Conservation (phyloP, 2,797 vertebrate species). For the Coregonus sp. region DNA sequence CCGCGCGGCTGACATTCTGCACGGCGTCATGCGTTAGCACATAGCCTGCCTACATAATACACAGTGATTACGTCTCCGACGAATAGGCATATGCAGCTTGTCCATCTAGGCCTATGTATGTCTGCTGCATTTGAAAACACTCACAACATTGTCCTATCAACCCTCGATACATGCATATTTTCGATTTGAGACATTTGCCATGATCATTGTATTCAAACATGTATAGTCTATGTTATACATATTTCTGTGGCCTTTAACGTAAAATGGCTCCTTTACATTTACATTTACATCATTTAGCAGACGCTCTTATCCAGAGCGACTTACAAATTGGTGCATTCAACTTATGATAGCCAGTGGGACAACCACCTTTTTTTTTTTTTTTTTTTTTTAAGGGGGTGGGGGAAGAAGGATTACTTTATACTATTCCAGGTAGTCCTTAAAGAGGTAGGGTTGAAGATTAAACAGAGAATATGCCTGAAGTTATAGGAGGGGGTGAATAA, state of each 20-base stretch:
- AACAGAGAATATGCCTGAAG: neutral
- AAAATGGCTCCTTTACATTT: neutral
- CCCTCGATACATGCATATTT: neutral
- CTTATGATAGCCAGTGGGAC: no score
- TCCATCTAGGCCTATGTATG: neutral
- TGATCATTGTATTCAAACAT: neutral
- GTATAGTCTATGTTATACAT: neutral
- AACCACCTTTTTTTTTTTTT: no score
- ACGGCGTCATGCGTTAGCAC: slow-evolving; percentile 59
- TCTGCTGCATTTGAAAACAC: neutral
- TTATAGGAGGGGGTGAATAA: neutral
- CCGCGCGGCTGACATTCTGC: slow-evolving; percentile 84
- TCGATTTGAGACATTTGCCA: neutral
- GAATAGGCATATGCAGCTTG: neutral
- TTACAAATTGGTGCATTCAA: no score
- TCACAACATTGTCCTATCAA: neutral
- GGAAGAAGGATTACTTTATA: no score
- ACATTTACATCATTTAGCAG: no score
- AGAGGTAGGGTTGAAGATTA: neutral
- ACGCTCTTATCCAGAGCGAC: no score
- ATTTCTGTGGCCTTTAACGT: neutral
- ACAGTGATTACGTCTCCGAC: slow-evolving; percentile 16
- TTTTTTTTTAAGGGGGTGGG: no score
- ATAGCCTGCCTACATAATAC: slow-evolving; percentile 24
- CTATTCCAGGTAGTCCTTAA: no score